Evolutionary conservation across 2,113 vertebrate genomes (phyloP).

Genomic region (Gnathonemus longibarbis): DNA sequence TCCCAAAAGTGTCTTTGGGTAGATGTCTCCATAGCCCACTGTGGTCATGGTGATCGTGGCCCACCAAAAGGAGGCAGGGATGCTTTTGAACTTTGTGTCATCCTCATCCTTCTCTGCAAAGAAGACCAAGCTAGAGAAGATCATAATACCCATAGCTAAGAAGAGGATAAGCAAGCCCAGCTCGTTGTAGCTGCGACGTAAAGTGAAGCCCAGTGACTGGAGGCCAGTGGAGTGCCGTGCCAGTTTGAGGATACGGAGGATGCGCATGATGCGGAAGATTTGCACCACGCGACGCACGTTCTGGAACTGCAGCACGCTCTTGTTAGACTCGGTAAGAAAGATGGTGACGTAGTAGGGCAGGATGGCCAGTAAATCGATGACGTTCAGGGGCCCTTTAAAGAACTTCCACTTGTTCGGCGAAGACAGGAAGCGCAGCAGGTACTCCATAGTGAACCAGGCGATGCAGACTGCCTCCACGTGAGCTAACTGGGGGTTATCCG

Average conservation of each 20-base stretch:
- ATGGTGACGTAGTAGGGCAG: constrained; percentile 96
- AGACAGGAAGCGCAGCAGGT: constrained; percentile 91
- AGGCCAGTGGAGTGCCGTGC: constrained; percentile 94
- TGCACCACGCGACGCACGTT: constrained; percentile 94
- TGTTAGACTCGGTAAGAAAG: constrained; percentile 97
- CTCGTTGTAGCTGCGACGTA: constrained; percentile 94
- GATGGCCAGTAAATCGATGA: constrained; percentile 94
- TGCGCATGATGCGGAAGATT: constrained; percentile 99
- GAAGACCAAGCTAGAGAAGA: constrained; percentile 97
- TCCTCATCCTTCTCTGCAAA: constrained; percentile 98
- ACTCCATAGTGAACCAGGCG: constrained; percentile 99
- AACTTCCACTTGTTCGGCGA: constrained; percentile 99
- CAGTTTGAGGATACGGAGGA: constrained; percentile 89
- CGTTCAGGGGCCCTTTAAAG: constrained; percentile 94
- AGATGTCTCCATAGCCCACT: constrained; percentile 96
- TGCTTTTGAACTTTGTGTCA: constrained; percentile 98
- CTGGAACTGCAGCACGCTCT: constrained; percentile 97
- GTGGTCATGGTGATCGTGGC: constrained; percentile 99
- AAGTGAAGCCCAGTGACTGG: constrained; percentile 93
- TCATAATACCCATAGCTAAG: constrained; percentile 99
- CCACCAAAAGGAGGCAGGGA: constrained; percentile 99
- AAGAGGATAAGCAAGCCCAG: constrained; percentile 93
- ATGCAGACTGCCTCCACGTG: constrained; percentile 97
- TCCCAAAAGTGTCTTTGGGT: constrained; percentile 92
- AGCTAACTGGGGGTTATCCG: constrained; percentile 91